Percentiles rank a stretch among this genome's conserved stretches.
Evolutionary conservation across 2,797 vertebrate genomes (phyloP).

Genomic region (Poecilia velifera): DNA sequence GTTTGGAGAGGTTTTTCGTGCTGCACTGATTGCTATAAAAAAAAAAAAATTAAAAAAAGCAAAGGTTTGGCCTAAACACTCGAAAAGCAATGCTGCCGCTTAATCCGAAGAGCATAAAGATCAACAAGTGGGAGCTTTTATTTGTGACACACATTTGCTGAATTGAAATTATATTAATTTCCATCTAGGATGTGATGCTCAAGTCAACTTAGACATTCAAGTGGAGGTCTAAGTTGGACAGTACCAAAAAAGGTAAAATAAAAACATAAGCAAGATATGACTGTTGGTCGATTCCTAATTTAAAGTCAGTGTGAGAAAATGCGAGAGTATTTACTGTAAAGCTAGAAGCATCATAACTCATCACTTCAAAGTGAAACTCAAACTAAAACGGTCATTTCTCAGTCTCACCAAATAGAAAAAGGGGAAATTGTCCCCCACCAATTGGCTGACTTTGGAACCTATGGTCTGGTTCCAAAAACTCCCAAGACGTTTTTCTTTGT

Average conservation of each 20-base stretch:
- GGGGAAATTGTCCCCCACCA: not conserved
- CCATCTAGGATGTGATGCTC: not conserved
- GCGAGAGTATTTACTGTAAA: not conserved
- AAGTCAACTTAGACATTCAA: not conserved
- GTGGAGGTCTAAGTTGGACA: conserved; percentile 6
- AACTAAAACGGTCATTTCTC: not conserved
- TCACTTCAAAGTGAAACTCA: conserved; percentile 1
- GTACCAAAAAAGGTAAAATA: conserved; percentile 12
- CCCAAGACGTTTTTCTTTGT: not conserved
- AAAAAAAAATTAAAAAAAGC: not conserved
- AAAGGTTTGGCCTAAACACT: not conserved
- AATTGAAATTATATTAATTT: not conserved
- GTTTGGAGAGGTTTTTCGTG: not conserved
- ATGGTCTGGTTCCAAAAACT: not conserved
- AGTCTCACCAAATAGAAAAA: not conserved
- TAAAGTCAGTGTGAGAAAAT: conserved; percentile 1
- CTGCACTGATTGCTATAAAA: not conserved
- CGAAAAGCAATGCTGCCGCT: not conserved
- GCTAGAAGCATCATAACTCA: not conserved
- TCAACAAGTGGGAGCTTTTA: not conserved
- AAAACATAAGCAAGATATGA: conserved; percentile 1
- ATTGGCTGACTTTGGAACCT: not conserved
- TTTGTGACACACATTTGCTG: not conserved
- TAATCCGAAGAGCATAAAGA: not conserved
- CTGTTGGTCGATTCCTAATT: not conserved